Conservation (phyloP, 2,113 vertebrate genomes). For the Hassar affinis region DNA sequence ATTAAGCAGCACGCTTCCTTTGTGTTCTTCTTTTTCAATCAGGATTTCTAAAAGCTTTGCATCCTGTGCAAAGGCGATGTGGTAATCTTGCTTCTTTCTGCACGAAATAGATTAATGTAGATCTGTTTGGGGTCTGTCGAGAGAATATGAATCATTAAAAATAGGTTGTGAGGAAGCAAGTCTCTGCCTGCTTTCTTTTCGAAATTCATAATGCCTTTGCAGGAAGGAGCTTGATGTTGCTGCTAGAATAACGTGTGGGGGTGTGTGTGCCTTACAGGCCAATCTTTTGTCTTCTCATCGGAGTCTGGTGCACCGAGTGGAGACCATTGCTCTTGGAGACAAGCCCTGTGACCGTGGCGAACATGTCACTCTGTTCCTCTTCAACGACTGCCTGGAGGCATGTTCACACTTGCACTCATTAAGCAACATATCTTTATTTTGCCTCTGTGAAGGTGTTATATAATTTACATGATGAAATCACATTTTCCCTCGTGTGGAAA, state of each 20-base stretch:
- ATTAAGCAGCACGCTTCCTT: constrained; percentile 22
- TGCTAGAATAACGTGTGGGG: background rate
- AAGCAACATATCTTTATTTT: constrained; percentile 19
- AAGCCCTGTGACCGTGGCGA: constrained; percentile 95
- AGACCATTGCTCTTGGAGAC: constrained; percentile 89
- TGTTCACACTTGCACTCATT: constrained; percentile 5
- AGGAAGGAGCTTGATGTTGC: background rate
- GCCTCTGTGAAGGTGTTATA: background rate
- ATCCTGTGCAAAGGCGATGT: constrained; percentile 12
- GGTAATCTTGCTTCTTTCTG: constrained; percentile 7
- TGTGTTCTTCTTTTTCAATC: constrained; percentile 17
- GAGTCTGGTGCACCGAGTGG: constrained; percentile 86
- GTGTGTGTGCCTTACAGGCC: constrained; percentile 72
- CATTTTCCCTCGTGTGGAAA: background rate
- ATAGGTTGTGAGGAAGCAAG: background rate
- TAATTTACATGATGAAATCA: background rate
- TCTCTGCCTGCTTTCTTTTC: background rate
- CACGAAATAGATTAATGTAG: background rate
- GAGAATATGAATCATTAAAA: constrained; percentile 17
- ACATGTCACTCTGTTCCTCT: constrained; percentile 94
- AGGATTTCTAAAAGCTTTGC: constrained; percentile 29
- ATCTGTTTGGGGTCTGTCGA: background rate
- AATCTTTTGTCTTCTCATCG: constrained; percentile 96
- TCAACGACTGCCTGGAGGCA: constrained; percentile 97
- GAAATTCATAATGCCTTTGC: background rate